Evolutionary conservation across 53 echinoderm and acorn worm genomes (phyloP).

Genomic region (Arbacia lixula): DNA sequence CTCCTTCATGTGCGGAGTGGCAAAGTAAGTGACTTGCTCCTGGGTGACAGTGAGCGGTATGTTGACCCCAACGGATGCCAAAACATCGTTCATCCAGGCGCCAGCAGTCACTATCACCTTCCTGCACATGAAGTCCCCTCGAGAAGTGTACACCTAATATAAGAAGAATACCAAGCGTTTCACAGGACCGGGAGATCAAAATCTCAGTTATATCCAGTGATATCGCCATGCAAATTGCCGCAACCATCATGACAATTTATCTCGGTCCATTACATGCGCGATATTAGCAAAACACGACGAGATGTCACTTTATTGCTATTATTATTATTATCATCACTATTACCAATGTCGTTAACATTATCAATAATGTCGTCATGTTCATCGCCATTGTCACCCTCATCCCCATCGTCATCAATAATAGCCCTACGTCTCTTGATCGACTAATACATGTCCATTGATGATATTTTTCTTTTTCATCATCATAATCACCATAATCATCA

Average conservation of each 20-base stretch:
- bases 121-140: conserved; percentile 72
- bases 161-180: no score
- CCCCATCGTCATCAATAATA: not conserved
- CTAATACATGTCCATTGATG: no score
- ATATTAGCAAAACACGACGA: no score
- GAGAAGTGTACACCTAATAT: conserved; percentile 68
- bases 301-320: not conserved
- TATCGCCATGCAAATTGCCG: not conserved
- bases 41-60: conserved; percentile 86
- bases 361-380: not conserved
- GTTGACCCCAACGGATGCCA: conserved; percentile 78
- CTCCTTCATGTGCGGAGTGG: conserved; percentile 83
- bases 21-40: conserved; percentile 92
- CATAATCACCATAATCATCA: no score
- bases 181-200: no score
- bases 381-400: not conserved
- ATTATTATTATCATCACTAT: not conserved
- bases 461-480: no score
- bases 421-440: no score
- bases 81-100: conserved; percentile 85
- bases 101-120: conserved; percentile 86
- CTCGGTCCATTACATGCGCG: no score
- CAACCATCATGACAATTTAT: not conserved
- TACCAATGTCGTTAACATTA: not conserved
- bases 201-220: not conserved